phyloP scores from a whole-genome alignment of 2,113 vertebrate species.

The Sus scrofa region T2T-Sscrofa CM000814.6:127098001-127098500 shows the following conservation, averaged over 20 bases:
- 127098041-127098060: neutral
- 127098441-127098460: neutral
- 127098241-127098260: neutral
- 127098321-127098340: neutral
- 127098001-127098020: conserved; percentile 72
- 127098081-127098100: neutral
- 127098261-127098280: neutral
- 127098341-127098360: neutral
- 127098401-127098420: neutral
- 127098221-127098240: neutral
- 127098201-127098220: neutral
- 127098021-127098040: neutral
- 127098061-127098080: neutral
- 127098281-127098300: neutral
- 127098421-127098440: neutral
- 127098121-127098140: neutral
- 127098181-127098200: neutral
- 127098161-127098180: neutral
- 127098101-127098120: neutral
- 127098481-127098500: neutral
- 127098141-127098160: neutral
- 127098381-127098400: neutral
- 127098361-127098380: neutral
- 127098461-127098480: neutral
- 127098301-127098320: neutral